phyloP scores from a whole-genome alignment of 2,888 invertebrate genomes.

The Leucophora obtusa region DNA sequence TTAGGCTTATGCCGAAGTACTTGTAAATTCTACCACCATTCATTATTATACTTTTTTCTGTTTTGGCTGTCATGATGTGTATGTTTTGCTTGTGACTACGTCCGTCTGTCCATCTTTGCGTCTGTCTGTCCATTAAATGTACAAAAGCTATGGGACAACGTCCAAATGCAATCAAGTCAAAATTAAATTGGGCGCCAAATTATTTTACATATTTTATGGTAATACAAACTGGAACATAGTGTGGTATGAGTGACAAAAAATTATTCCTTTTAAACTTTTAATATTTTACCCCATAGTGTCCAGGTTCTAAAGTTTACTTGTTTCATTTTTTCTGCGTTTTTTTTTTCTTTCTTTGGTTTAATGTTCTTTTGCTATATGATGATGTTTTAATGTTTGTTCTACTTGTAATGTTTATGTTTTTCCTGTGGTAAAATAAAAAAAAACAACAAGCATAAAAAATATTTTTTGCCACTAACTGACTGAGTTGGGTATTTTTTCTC shows the following conservation, averaged over 20 bases:
- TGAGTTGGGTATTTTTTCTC: constrained; percentile 13
- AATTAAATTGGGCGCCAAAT: too few species aligned
- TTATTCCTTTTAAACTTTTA: too few species aligned
- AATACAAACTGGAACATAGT: too few species aligned
- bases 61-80: neutral
- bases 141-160: neutral
- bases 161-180: too few species aligned
- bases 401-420: constrained; percentile 49
- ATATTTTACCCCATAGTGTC: neutral
- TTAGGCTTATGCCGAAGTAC: neutral
- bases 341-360: neutral
- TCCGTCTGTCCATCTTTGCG: neutral
- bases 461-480: neutral
- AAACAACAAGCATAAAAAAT: neutral
- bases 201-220: too few species aligned
- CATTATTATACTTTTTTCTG: constrained; percentile 9
- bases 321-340: neutral
- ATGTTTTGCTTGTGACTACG: neutral
- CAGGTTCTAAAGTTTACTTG: neutral
- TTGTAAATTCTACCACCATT: constrained; percentile 22
- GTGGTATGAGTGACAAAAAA: too few species aligned
- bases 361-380: constrained; percentile 20
- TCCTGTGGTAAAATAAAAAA: neutral
- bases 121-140: neutral
- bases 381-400: constrained; percentile 54